Evolutionary conservation across 30 jellyfish, hydroid and myxozoan genomes (phyloP), one percentile per base, ranked within the genome.

Genomic region (Pseudorhiza aurosa): DNA sequence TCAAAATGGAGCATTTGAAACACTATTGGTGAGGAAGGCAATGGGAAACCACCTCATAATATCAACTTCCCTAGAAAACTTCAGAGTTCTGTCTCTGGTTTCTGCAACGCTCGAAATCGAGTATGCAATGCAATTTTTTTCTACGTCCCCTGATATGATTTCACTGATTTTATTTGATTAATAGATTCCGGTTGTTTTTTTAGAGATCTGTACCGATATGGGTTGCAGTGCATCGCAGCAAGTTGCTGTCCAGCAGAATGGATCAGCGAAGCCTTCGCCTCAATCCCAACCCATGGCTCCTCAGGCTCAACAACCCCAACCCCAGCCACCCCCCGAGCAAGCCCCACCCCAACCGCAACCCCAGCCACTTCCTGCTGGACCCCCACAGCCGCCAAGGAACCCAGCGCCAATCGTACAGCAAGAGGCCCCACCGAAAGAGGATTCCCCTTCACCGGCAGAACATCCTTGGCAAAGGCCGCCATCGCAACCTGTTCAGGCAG

Each of bases 161-260:
- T 42, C 15, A 42, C 55, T 42, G 2, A 15, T 29, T 29, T 2
- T 49, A 28, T 8, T 30, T 11, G 72, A 42, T 2, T 18, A 58
- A 58, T 29, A 8, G 11, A 30, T 58, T 21, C 27, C 2, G 8
- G 44, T 21, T 29, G 11, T 37, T 12, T 2, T 2, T 2, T 18
- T 42, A 5, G 28, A 58, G n/a, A 58, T 18, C 22, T 4, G 8
- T 9, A 5, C 44, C 18, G 40, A 8, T 0, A 77, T 77, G 89
- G 89, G 89, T 42, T 77, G 89, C 46, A 56, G 73, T 2, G 21
- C 89, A 28, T 77, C 89, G 4, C 65, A 33, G 51, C 79, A 77
- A 22, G 35, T 53, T 15, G 36, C 6, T 6, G 36, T 21, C 6
- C 67, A 53, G 4, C 36, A 53, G 35, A 15, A 1, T 10, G 67